These are phyloP conservation scores for Manacus vitellinus DNA, from an alignment of 2,113 vertebrate species.

Conservation along the genomic window DNA sequence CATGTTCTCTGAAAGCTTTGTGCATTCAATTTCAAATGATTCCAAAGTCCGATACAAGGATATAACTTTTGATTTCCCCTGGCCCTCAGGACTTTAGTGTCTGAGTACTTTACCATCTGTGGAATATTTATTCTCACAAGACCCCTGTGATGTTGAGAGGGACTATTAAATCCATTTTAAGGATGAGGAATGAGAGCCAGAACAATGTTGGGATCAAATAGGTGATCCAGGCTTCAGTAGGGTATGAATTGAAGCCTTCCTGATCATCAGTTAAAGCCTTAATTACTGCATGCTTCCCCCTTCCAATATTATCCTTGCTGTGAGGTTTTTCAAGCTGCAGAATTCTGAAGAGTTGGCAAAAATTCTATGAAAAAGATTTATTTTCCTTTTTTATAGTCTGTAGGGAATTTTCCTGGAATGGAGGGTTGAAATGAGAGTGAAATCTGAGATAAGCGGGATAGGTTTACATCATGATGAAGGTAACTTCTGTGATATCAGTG, in stretches of 20 bases:
- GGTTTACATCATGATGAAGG: not conserved
- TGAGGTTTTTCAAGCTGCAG: not conserved
- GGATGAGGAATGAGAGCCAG: not conserved
- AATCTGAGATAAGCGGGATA: not conserved
- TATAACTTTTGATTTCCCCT: slow-evolving; percentile 49
- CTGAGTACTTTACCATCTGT: slow-evolving; percentile 46
- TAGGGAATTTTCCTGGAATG: not conserved
- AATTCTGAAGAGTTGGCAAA: not conserved
- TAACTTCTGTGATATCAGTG: not conserved
- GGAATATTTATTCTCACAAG: slow-evolving; percentile 32
- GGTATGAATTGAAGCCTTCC: not conserved
- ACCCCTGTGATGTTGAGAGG: not conserved
- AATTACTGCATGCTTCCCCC: not conserved
- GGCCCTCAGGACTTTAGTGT: not conserved
- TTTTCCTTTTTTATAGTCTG: not conserved
- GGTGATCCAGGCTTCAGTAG: not conserved
- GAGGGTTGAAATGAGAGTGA: not conserved
- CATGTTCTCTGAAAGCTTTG: not conserved
- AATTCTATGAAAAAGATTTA: not conserved
- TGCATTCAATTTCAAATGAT: slow-evolving; percentile 7
- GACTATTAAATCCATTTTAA: slow-evolving; percentile 32
- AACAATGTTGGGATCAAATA: not conserved
- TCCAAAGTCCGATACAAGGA: slow-evolving; percentile 4
- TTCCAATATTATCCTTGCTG: not conserved
- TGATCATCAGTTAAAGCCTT: not conserved